Evolutionary conservation across 2,888 invertebrate species (phyloP).

Genomic region (Harpalus rubripes): DNA sequence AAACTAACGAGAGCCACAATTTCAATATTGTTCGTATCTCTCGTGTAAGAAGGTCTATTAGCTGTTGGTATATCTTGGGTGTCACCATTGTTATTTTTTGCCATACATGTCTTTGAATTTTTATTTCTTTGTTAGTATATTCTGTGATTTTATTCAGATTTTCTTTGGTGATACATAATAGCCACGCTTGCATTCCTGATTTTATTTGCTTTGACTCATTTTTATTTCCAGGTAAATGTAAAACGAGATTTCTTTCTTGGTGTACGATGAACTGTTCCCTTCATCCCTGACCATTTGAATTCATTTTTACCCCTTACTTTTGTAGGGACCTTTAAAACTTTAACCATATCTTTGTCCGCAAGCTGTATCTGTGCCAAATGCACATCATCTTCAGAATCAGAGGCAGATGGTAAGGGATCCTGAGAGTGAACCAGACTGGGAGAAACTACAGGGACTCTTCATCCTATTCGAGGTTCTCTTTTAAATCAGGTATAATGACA

Average conservation of each 20-base stretch:
- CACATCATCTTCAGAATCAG: too few species aligned
- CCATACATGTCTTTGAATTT: slow-evolving; percentile 52
- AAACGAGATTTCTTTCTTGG: slow-evolving; percentile 54
- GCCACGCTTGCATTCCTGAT: too few species aligned
- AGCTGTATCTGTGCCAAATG: too few species aligned
- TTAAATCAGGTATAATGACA: slow-evolving; percentile 33
- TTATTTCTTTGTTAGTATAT: slow-evolving; percentile 60
- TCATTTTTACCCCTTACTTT: slow-evolving; percentile 61
- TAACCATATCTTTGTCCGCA: too few species aligned
- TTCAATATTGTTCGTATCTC: too few species aligned
- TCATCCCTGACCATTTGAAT: slow-evolving; percentile 55
- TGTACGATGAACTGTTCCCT: slow-evolving; percentile 56
- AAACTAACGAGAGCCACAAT: too few species aligned
- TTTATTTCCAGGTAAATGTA: slow-evolving; percentile 65
- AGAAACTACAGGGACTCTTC: too few species aligned
- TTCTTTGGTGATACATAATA: slow-evolving; percentile 67
- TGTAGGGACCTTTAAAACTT: slow-evolving; percentile 31
- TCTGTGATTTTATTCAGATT: slow-evolving; percentile 64
- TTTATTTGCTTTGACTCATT: too few species aligned
- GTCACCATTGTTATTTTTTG: slow-evolving; percentile 42
- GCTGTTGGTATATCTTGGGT: slow-evolving; percentile 18
- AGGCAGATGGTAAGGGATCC: too few species aligned
- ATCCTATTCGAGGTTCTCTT: slow-evolving; percentile 7
- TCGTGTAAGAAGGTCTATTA: slow-evolving; percentile 51
- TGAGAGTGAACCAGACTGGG: too few species aligned